A percentile compares a stretch with the other conserved stretches of the same genome.
These are phyloP conservation scores for Phrynosoma blainvillii DNA, from an alignment of 2,113 vertebrate species.

Conservation along the genomic window DNA sequence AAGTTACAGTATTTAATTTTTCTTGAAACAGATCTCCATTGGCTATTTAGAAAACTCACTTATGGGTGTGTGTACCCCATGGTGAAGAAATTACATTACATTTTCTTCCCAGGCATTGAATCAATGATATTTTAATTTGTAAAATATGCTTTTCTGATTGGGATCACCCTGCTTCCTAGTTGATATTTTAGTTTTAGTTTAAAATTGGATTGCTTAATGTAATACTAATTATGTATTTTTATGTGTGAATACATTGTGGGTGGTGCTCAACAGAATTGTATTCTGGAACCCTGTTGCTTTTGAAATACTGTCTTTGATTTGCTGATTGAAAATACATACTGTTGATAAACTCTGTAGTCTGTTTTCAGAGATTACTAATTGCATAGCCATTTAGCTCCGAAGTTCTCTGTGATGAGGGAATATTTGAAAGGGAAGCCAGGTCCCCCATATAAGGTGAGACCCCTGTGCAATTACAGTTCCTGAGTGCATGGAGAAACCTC, in stretches of 20 bases:
- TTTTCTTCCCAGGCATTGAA: not conserved
- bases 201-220: not conserved
- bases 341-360: not conserved
- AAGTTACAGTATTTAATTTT: not conserved
- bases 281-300: not conserved
- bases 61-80: not conserved
- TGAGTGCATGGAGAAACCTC: not conserved
- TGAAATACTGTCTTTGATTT: not conserved
- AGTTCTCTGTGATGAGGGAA: not conserved
- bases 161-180: not conserved
- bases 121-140: not conserved
- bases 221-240: not conserved
- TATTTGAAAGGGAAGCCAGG: not conserved
- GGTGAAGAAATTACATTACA: not conserved
- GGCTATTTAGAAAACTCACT: not conserved
- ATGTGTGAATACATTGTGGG: not conserved
- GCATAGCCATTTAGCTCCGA: not conserved
- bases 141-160: not conserved
- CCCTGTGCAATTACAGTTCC: not conserved
- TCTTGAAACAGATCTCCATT: too few species aligned
- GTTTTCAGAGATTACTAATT: not conserved
- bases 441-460: not conserved
- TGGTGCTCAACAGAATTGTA: not conserved
- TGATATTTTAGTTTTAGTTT: not conserved
- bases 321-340: accelerated